Evolutionary conservation across 1,140 invertebrate species (phyloP), one percentile per base, ranked within the genome.

Genomic region (Lucilia sericata): DNA sequence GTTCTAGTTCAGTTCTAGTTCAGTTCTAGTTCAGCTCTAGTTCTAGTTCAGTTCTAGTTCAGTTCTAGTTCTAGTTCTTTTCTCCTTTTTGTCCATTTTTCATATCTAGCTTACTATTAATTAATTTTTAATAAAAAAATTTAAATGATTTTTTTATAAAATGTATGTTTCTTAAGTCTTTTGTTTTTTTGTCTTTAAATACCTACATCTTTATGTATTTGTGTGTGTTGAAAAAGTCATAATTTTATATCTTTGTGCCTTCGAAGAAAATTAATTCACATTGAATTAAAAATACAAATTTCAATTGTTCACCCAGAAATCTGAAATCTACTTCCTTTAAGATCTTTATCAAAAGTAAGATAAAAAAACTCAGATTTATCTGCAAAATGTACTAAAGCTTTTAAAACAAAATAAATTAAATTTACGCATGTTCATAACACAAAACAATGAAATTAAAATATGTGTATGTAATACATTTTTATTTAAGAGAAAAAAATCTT

Each of bases 381-480:
- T 70, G 55, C 14, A n/a, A 5, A 60, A 60, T 14, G 7, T 14
- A 60, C 4, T n/a, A 60, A 70, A 21, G 21, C 65, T 70, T 21
- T 70, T 70, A 70, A 70, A 70, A 70, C 65, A 10, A 70, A 70
- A 70, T 70, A 70, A 21, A 70, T 70, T 70, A 21, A 21, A 19
- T n/a, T 70, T 70, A 70, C 65, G 65, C 65, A 70, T 70, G 65
- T 70, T 70, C 25, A 70, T 8, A 19, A 19, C 10, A 70, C 65
- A 25, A 70, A 70, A 21, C 21, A 70, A 70, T 21, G 65, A 21
- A 30, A 30, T 30, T 2, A 1, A 30, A 30, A 30, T 30, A 30
- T 30, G 25, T 30, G 65, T 10, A 60, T 14, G 14, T n/a, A 60
- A 60, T 14, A 60, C 55, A 21, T 21, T 12, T 10, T 30, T 30